Percentiles rank a stretch among this genome's conserved stretches.
phyloP scores from a whole-genome alignment of 2,797 vertebrate species.

The Jordanella pulchra region DNA sequence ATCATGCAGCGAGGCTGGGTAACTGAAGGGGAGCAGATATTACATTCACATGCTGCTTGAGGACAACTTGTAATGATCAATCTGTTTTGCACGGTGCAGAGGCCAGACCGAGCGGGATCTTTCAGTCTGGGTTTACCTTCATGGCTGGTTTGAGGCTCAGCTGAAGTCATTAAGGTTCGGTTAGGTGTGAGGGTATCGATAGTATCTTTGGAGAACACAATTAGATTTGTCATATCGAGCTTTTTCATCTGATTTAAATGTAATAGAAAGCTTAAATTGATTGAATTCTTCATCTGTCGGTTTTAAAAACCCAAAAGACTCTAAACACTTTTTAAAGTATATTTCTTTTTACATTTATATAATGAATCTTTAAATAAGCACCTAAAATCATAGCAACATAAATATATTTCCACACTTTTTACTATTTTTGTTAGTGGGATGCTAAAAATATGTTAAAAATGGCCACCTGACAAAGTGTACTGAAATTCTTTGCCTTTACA shows the following conservation, averaged over 20 bases:
- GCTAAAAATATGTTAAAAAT: too few relatives aligned
- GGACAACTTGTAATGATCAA: slow-evolving; percentile 28
- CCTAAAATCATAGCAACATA: too few relatives aligned
- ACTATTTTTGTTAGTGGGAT: too few relatives aligned
- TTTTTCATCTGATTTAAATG: neutral
- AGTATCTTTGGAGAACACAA: neutral
- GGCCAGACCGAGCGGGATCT: neutral
- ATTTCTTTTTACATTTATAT: neutral
- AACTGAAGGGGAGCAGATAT: slow-evolving; percentile 34
- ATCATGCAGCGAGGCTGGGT: slow-evolving; percentile 1
- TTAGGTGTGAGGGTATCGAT: slow-evolving; percentile 22
- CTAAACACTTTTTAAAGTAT: neutral
- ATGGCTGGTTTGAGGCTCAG: slow-evolving; percentile 7
- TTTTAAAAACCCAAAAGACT: neutral
- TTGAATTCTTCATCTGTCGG: neutral
- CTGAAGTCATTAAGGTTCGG: neutral
- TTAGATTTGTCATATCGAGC: neutral
- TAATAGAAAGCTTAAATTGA: neutral
- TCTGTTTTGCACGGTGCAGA: slow-evolving; percentile 1
- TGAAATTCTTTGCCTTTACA: too few relatives aligned
- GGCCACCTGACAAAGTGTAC: too few relatives aligned
- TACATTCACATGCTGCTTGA: slow-evolving; percentile 15
- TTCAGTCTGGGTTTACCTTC: slow-evolving; percentile 3
- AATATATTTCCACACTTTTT: too few relatives aligned
- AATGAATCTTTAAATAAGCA: too few relatives aligned